Base-by-base conservation (phyloP, 2,113 vertebrate species). In the Scalopus aquaticus region DNA sequence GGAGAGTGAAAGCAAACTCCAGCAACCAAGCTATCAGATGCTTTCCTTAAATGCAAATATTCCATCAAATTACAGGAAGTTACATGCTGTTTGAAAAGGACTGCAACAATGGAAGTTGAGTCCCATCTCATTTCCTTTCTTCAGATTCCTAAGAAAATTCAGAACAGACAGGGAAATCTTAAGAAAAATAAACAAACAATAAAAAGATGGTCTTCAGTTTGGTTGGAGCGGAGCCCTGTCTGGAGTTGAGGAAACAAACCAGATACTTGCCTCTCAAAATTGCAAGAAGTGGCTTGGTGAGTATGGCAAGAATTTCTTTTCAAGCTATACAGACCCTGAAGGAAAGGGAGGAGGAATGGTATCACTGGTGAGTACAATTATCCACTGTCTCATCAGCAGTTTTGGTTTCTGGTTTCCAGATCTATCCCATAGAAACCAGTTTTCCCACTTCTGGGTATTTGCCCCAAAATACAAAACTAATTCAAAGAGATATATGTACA, bases 1-100 rank as follows among this genome's bases (percentile, higher is more conserved):
- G 88, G 84, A 88, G 77, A 77, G 26, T 39, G 70, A 96, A 97
- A 95, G 85, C 88, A 96, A 69, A 97, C 96, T 96, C 69, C 67
- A 95, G 56, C 92, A 72, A 88, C 24, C 24, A 81, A 95, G 46
- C 56, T 70, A 76, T 88, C 90, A 95, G 90, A 93, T 62, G 84
- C 54, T 80, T 91, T 88, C 92, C 80, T 88, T 91, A 90, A 95
- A 93, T 88, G 80, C 28, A 95, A 85, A 95, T 46, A 90, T 67
- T 69, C 30, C 9, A 2, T 72, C 60, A 37, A 79, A 90, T 72
- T 80, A 35, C 44, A 13, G 5, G 49, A 87, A 86, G 80, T 42
- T 42, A 22, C 16, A 26, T 12, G 42, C 78, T 62, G 2, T 62
- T 44, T 32, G 76, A 94, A 76, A 58, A 26, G 32, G 28, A 70